These are phyloP conservation scores for Pseudopipra pipra DNA, from an alignment of 2,113 vertebrate genomes.

Conservation along the genomic window DNA sequence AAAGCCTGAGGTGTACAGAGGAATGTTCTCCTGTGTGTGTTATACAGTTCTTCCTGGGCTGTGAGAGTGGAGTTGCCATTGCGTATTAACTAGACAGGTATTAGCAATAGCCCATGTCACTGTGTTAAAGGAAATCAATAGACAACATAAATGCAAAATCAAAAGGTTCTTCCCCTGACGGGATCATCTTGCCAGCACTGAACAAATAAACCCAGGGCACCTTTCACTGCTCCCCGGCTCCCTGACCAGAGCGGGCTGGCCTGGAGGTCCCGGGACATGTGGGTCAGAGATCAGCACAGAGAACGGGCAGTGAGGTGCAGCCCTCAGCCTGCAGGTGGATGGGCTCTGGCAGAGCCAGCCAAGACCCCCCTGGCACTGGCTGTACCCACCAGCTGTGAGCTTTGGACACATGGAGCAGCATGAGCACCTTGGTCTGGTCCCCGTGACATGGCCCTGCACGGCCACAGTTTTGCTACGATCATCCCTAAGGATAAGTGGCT, in stretches of 20 bases:
- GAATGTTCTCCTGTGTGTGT: background rate
- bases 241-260: background rate
- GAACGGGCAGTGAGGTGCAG: accelerated
- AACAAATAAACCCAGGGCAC: background rate
- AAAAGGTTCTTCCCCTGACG: slow-evolving; percentile 49
- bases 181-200: background rate
- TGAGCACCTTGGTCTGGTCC: accelerated
- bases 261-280: accelerated
- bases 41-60: background rate
- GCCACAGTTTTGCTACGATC: accelerated
- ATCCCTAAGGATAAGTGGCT: background rate
- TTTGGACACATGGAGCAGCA: accelerated
- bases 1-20: background rate
- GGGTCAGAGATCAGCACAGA: accelerated
- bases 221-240: background rate
- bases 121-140: slow-evolving; percentile 51
- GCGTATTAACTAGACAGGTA: slow-evolving; percentile 8
- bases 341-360: background rate
- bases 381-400: accelerated
- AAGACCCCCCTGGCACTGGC: accelerated
- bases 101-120: slow-evolving; percentile 1
- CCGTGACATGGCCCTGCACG: accelerated
- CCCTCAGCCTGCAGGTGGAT: accelerated
- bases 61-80: background rate
- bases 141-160: slow-evolving; percentile 48